Evolutionary conservation across 1,140 invertebrate species (phyloP), one percentile per base, ranked within the genome.

Genomic region (Epicauta chinensis): DNA sequence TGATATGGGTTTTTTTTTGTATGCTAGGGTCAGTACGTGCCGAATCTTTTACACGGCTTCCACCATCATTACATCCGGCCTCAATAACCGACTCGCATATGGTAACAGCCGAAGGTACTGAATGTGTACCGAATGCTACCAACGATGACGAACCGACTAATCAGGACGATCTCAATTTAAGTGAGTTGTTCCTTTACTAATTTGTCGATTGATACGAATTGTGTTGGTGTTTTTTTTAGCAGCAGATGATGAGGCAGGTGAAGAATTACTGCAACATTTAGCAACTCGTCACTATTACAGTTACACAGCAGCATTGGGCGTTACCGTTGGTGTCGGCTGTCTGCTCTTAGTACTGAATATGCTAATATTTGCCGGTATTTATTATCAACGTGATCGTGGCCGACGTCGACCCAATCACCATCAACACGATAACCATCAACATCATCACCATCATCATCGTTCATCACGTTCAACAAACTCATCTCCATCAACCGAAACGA

Each of bases 311-410:
- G 87, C 87, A 6, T 75, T 93, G n/a, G 86, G 83, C 10, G 84
- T 93, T n/a, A 93, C 89, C 0, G 86, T 93, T 10, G 88, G 89
- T 1, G 83, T 93, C 13, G 91, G 91, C 1, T 91, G 89, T 65
- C 85, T 89, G 36, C 77, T 95, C 2, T 74, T 95, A 3, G 78
- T 92, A 2, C 76, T 94, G 10, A 93, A 95, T 71, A 81, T 92
- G 70, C 72, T 93, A 36, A 87, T 93, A 41, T 93, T 93, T 63
- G 87, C 88, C 2, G 90, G 86, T 38, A 87, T 93, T 50, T 93
- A 91, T 68, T 89, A 91, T 64, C 87, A 91, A 62, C 73, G 86
- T 30, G 82, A 87, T 51, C 66, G 78, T 3, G 74, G 77, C 46
- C 60, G 68, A 9, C 51, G 60, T 50, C 61, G 63, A 55, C 61